Evolutionary conservation across 2,113 vertebrate species (phyloP).

Genomic region (Sinocyclocheilus anshuiensis): DNA sequence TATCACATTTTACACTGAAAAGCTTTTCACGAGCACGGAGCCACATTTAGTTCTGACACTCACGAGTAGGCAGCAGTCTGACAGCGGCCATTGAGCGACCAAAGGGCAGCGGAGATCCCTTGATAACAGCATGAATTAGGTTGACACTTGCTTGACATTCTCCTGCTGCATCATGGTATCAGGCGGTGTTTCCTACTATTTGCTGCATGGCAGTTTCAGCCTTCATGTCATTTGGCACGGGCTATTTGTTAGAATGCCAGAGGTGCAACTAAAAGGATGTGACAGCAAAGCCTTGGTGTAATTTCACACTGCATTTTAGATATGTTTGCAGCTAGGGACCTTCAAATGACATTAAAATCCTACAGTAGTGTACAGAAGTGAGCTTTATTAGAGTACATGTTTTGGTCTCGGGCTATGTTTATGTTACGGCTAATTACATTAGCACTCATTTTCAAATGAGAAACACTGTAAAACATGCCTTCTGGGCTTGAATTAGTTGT

Average conservation of each 20-base stretch:
- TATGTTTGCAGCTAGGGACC: conserved; percentile 12
- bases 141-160: conserved; percentile 5
- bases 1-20: background rate
- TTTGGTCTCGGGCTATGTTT: background rate
- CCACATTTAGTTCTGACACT: background rate
- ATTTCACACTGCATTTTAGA: conserved; percentile 18
- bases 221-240: background rate
- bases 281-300: conserved; percentile 11
- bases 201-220: background rate
- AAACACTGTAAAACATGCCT: background rate
- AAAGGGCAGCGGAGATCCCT: conserved; percentile 14
- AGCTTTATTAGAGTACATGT: background rate
- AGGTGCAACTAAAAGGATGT: conserved; percentile 26
- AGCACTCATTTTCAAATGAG: background rate
- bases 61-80: background rate
- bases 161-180: background rate
- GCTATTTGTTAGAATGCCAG: background rate
- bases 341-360: conserved; percentile 26
- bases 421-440: conserved; percentile 5
- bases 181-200: background rate
- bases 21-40: background rate
- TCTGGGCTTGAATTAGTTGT: background rate
- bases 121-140: background rate
- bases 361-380: background rate
- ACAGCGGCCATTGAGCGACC: background rate